These are phyloP conservation scores for Passerculus sandwichensis DNA, from an alignment of 2,797 vertebrate species.

Conservation along the genomic window DNA sequence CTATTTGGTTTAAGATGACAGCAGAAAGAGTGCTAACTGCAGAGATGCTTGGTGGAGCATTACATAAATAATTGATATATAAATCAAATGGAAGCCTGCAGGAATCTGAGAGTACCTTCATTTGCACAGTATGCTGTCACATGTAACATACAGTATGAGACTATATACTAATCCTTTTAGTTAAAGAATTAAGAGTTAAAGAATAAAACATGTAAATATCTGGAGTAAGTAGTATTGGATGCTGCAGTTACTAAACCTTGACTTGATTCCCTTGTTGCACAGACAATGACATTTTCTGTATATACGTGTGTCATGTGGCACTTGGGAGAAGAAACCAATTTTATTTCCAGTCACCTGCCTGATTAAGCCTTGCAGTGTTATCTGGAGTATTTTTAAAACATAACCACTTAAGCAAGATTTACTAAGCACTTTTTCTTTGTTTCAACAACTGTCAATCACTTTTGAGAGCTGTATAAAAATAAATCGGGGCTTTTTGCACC, in stretches of 20 bases:
- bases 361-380: not conserved
- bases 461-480: conserved; percentile 58
- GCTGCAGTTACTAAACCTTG: not conserved
- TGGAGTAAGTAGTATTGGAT: not conserved
- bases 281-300: not conserved
- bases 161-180: not conserved
- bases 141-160: not conserved
- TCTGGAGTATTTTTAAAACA: not conserved
- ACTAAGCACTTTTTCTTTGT: not conserved
- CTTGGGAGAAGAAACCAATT: not conserved
- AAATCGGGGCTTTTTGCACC: conserved; percentile 58
- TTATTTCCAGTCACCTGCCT: not conserved
- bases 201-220: not conserved
- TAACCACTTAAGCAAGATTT: not conserved
- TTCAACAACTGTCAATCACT: conserved; percentile 18
- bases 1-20: not conserved
- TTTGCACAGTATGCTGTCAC: not conserved
- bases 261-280: not conserved
- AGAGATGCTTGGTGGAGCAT: not conserved
- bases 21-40: not conserved
- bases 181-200: not conserved
- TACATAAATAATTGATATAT: not conserved
- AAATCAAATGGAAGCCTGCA: not conserved
- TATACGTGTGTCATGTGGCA: fast-evolving
- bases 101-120: not conserved